Base-by-base conservation (phyloP, 2,113 vertebrate genomes). In the Pan troglodytes region DNA sequence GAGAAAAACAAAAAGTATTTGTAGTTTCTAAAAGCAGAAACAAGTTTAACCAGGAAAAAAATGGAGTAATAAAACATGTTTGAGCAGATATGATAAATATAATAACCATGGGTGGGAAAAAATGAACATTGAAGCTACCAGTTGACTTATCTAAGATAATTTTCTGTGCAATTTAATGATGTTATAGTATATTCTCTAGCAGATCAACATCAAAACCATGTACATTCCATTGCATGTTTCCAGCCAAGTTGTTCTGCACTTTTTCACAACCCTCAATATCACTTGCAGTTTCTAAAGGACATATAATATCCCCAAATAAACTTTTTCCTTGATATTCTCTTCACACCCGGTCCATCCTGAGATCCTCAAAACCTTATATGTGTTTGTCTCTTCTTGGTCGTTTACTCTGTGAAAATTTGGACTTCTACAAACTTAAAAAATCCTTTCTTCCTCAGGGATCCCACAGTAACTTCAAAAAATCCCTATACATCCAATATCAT, bases 11-110 rank as follows among this genome's bases (percentile, higher is more conserved):
- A 80, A n/a, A 45, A 23, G 6, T 59, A 45, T 79, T 79, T 86
- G 10, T 57, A 72, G 50, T 52, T 90, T 90, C 43, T 84, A 81
- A 93, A 92, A 72, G 40, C 48, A 76, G 35, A 94, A 94, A 86
- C 7, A 50, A 10, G 10, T 12, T 70, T 64, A 45, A 18, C 7
- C 5, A 68, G 12, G 27, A 38, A 48, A 45, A 45, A 73, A 57
- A 23, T 82, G 20, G 70, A 38, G 35, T 72, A 67, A 50, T 38
- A 43, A 90, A 94, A 82, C 8, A 40, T 43, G 6, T 80, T 40
- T 89, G 11, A 80, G 32, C n/a, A 76, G 6, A 23, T 45, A 2
- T 81, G 16, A 50, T 59, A 43, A 59, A 35, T 45, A 20, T 1
- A 90, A 43, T 59, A 68, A 5, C 6, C 5, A 70, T 64, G 27